These are phyloP conservation scores for Cephus pulcher DNA, from an alignment of 2,888 invertebrate genomes.

Conservation along the genomic window DNA sequence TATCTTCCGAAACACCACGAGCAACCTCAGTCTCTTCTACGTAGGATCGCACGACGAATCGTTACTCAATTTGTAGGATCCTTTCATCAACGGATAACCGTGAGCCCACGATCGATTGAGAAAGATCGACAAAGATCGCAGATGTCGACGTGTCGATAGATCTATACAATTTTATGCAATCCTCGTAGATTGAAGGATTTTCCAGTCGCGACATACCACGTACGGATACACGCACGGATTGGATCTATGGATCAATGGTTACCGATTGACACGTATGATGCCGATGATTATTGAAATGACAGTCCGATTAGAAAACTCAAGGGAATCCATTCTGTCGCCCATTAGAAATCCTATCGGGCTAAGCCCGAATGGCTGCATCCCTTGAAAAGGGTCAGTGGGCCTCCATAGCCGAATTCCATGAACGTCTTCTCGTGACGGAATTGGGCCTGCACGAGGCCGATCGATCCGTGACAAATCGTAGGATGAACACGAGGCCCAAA, in stretches of 20 bases:
- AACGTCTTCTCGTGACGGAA: neutral
- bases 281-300: neutral
- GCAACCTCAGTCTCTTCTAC: neutral
- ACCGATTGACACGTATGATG: neutral
- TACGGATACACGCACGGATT: neutral
- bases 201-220: constrained; percentile 30
- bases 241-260: neutral
- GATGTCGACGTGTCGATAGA: constrained; percentile 50
- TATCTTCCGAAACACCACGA: neutral
- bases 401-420: neutral
- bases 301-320: neutral
- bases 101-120: constrained; percentile 23
- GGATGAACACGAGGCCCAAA: neutral
- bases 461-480: neutral
- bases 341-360: neutral
- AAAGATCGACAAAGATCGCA: constrained; percentile 44
- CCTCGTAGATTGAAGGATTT: constrained; percentile 36
- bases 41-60: neutral
- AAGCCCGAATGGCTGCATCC: neutral
- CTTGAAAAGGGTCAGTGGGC: neutral
- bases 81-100: neutral
- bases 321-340: neutral
- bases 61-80: neutral
- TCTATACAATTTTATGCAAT: constrained; percentile 58
- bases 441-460: neutral